Conservation (phyloP, 2,888 invertebrate species). For the Drosophila tripunctata region DNA sequence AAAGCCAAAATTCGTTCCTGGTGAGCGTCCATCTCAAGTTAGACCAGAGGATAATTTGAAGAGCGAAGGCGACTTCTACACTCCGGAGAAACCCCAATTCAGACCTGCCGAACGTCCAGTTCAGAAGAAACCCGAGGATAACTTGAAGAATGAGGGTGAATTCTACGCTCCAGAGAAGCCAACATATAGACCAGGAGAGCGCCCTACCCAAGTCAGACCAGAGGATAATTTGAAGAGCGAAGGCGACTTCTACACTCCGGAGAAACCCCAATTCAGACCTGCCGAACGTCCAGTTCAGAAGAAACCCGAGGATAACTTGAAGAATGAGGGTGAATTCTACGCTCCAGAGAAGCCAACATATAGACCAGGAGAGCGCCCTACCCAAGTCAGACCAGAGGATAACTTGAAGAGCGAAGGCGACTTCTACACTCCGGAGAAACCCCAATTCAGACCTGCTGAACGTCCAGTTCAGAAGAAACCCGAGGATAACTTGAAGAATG, state of each 20-base stretch:
- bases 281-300: slow-evolving; percentile 84
- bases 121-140: slow-evolving; percentile 85
- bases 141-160: slow-evolving; percentile 36
- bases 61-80: slow-evolving; percentile 86
- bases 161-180: slow-evolving; percentile 15
- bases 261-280: slow-evolving; percentile 84
- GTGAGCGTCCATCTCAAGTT: slow-evolving; percentile 80
- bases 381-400: slow-evolving; percentile 86
- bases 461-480: slow-evolving; percentile 84
- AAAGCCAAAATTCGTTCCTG: slow-evolving; percentile 78
- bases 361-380: slow-evolving; percentile 84
- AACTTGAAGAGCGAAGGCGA: slow-evolving; percentile 87
- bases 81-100: slow-evolving; percentile 84
- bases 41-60: slow-evolving; percentile 85
- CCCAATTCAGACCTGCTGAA: slow-evolving; percentile 85
- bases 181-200: slow-evolving; percentile 85
- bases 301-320: slow-evolving; percentile 87
- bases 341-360: slow-evolving; percentile 84
- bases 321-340: slow-evolving; percentile 85
- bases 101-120: slow-evolving; percentile 85
- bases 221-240: slow-evolving; percentile 76
- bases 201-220: neutral
- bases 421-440: slow-evolving; percentile 83
- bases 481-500: slow-evolving; percentile 85
- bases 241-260: slow-evolving; percentile 85